Evolutionary conservation across 2,797 vertebrate genomes (phyloP).

Genomic region (Nyctibius grandis): DNA sequence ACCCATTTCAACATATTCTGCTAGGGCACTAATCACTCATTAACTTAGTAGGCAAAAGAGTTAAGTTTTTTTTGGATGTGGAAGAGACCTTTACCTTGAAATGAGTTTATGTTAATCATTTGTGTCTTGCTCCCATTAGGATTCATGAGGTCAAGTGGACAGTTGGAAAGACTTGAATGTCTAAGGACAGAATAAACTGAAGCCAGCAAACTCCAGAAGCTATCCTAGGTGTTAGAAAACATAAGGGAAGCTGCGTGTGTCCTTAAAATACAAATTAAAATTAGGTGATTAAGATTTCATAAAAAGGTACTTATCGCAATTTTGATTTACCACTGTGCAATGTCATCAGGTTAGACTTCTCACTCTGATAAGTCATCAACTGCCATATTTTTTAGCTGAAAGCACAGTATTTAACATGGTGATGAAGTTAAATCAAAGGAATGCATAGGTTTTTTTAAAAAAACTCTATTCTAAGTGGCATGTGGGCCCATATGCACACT

Average conservation of each 20-base stretch:
- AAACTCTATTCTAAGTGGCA: not conserved
- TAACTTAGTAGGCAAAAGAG: not conserved
- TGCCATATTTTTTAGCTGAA: not conserved
- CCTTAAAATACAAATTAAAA: not conserved
- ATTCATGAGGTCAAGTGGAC: not conserved
- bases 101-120: not conserved
- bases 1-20: not conserved
- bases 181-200: not conserved
- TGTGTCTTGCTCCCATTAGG: not conserved
- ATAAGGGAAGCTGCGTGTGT: rapidly evolving
- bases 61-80: not conserved
- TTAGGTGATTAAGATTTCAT: not conserved
- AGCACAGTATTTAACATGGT: not conserved
- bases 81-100: not conserved
- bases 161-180: not conserved
- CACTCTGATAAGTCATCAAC: not conserved
- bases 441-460: not conserved
- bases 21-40: not conserved
- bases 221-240: not conserved
- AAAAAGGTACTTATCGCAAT: not conserved
- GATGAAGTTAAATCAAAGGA: not conserved
- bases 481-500: not conserved
- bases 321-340: not conserved
- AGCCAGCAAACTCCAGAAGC: not conserved
- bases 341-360: not conserved